Evolutionary conservation across 2,113 vertebrate species (phyloP).

Genomic region (Pavo muticus): DNA sequence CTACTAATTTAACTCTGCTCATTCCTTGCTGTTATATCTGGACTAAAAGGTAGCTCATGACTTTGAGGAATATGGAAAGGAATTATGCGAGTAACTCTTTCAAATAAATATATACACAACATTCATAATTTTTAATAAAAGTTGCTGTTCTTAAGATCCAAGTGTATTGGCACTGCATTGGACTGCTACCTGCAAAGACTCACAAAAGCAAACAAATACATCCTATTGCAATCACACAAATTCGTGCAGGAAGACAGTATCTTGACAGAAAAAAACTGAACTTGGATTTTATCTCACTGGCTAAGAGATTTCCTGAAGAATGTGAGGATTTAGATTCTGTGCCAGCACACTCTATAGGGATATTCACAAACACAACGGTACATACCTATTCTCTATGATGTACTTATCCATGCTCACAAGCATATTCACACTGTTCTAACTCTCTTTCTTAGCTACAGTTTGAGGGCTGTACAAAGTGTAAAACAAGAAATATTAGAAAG

Average conservation of each 20-base stretch:
- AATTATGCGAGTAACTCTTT: accelerated
- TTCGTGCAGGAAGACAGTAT: neutral
- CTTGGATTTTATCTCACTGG: neutral
- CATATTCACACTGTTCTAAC: neutral
- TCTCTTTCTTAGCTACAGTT: neutral
- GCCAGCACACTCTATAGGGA: accelerated
- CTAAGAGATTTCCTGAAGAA: neutral
- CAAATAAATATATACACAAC: neutral
- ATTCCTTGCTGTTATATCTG: neutral
- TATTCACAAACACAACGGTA: neutral
- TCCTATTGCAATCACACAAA: neutral
- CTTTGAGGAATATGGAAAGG: neutral
- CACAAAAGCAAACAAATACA: accelerated
- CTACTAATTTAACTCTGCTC: neutral
- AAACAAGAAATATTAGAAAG: neutral
- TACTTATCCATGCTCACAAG: neutral
- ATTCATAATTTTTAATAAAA: neutral
- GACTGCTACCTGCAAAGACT: neutral
- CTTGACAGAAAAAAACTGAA: neutral
- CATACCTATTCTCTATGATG: neutral
- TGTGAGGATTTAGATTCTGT: neutral
- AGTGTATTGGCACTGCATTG: neutral
- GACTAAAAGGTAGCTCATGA: neutral
- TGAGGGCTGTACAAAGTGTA: neutral
- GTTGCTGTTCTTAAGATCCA: neutral